Conservation (phyloP, 2,888 invertebrate genomes). For the Diaperis boleti region DNA sequence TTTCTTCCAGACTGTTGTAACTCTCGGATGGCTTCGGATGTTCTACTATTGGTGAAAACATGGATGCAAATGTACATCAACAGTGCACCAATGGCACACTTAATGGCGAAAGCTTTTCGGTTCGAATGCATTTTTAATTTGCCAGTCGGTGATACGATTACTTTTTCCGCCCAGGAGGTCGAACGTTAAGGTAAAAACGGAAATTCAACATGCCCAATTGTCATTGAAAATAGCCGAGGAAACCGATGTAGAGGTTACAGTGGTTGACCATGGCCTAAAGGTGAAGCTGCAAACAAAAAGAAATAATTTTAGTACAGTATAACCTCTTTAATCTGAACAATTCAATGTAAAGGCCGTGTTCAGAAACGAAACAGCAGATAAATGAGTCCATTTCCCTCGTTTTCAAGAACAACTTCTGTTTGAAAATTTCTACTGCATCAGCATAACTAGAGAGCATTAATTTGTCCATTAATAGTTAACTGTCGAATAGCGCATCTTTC, state of each 20-base stretch:
- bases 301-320: not conserved
- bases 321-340: too few species aligned
- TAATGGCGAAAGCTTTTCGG: constrained; percentile 58
- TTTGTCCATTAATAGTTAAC: too few species aligned
- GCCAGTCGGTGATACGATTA: too few species aligned
- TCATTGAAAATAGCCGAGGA: too few species aligned
- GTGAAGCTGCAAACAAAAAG: not conserved
- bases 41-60: constrained; percentile 58
- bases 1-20: constrained; percentile 66
- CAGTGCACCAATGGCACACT: constrained; percentile 57
- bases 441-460: too few species aligned
- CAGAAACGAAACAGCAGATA: too few species aligned
- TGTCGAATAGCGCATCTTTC: too few species aligned
- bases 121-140: constrained; percentile 62
- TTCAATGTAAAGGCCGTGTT: too few species aligned
- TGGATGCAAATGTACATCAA: constrained; percentile 59
- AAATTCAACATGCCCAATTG: constrained; percentile 61
- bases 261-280: not conserved
- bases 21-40: constrained; percentile 58
- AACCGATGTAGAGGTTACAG: too few species aligned
- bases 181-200: constrained; percentile 59
- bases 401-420: too few species aligned
- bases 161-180: constrained; percentile 61
- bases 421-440: too few species aligned
- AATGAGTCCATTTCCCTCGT: too few species aligned